These are phyloP conservation scores for Triplophysa siluroides DNA, from an alignment of 2,113 vertebrate species.

Conservation along the genomic window DNA sequence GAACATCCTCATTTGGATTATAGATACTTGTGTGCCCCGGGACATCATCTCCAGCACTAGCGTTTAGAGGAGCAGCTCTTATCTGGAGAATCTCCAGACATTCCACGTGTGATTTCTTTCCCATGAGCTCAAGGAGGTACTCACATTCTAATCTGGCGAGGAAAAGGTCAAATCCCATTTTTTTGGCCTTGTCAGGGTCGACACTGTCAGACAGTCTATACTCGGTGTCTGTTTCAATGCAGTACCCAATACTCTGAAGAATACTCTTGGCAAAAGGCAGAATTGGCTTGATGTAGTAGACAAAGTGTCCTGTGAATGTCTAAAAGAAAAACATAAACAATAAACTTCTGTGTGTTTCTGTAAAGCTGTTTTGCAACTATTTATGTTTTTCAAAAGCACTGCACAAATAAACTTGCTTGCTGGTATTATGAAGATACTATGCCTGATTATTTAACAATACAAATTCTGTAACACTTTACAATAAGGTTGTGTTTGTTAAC, in stretches of 20 bases:
- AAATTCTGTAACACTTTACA: too few species aligned
- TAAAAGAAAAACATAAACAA: conserved; percentile 46
- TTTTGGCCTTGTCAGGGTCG: conserved; percentile 66
- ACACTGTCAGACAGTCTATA: conserved; percentile 73
- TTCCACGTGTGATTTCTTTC: conserved; percentile 60
- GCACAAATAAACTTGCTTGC: too few species aligned
- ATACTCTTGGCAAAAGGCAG: conserved; percentile 71
- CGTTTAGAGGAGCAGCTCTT: conserved; percentile 39
- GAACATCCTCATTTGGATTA: neutral
- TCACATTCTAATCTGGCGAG: conserved; percentile 77
- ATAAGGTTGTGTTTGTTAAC: too few species aligned
- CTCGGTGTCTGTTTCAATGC: conserved; percentile 68
- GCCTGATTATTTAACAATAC: too few species aligned
- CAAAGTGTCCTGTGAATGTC: conserved; percentile 84
- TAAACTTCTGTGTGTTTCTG: neutral
- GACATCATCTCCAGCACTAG: neutral
- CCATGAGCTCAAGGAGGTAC: conserved; percentile 69
- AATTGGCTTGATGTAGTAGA: conserved; percentile 78
- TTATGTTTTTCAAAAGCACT: too few species aligned
- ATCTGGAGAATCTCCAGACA: conserved; percentile 62
- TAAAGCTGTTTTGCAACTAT: too few species aligned
- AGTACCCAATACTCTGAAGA: conserved; percentile 80
- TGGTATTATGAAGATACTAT: too few species aligned
- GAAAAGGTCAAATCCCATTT: conserved; percentile 82
- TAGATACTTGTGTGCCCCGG: conserved; percentile 1